Evolutionary conservation across 2,797 vertebrate species (phyloP).

Genomic region (Tamandua tetradactyla): DNA sequence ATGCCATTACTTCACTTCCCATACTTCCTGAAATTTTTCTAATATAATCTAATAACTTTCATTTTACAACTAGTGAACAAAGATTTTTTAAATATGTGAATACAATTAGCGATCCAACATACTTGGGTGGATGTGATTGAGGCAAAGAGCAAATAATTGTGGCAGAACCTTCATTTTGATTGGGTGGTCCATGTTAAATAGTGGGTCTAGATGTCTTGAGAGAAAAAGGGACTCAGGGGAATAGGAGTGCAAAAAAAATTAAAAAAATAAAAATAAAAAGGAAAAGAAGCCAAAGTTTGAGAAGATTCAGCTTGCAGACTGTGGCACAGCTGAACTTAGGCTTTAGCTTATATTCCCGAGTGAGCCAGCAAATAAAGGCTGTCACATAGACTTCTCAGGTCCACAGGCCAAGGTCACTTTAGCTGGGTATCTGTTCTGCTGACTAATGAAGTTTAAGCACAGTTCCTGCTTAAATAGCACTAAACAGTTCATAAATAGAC

Average conservation of each 20-base stretch:
- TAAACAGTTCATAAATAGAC: neutral
- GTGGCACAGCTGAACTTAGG: neutral
- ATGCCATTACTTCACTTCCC: neutral
- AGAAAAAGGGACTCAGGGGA: neutral
- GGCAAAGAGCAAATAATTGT: neutral
- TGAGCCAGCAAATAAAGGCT: neutral
- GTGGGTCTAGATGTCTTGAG: neutral
- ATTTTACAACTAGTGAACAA: neutral
- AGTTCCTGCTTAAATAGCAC: neutral
- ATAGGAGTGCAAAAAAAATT: too few relatives aligned
- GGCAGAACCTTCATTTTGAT: neutral
- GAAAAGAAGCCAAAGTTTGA: neutral
- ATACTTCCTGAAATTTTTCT: neutral
- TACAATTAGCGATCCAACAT: neutral
- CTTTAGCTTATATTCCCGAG: neutral
- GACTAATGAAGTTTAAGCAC: neutral
- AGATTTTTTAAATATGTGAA: neutral
- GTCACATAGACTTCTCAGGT: rapidly evolving
- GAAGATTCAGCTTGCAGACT: neutral
- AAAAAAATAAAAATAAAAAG: neutral
- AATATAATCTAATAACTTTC: neutral
- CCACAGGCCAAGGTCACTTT: neutral
- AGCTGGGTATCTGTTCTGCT: neutral
- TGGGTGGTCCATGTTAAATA: neutral
- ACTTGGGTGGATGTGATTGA: neutral